These are phyloP conservation scores for Macrocentrus cingulum DNA, from an alignment of 1,140 invertebrate genomes.

Conservation along the genomic window DNA sequence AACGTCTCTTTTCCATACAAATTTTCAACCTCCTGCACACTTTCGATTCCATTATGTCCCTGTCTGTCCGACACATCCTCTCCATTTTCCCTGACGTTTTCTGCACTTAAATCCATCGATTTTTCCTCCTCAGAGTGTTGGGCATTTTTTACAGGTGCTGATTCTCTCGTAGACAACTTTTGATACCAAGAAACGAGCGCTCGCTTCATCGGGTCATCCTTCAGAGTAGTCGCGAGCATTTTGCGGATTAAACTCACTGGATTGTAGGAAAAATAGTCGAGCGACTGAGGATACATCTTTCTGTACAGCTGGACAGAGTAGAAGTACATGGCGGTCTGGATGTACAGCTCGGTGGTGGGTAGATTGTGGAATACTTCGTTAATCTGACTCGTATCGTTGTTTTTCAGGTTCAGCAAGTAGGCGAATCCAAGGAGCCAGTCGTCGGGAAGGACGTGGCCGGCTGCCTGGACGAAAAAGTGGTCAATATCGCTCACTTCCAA, in stretches of 20 bases:
- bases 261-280: constrained; percentile 39
- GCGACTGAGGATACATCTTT: constrained; percentile 29
- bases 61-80: too few species aligned
- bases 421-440: constrained; percentile 51
- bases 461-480: constrained; percentile 51
- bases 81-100: too few species aligned
- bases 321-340: constrained; percentile 48
- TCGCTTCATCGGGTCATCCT: constrained; percentile 28
- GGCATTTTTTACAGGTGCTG: background rate
- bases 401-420: constrained; percentile 48
- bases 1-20: constrained; percentile 16
- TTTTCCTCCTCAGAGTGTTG: background rate
- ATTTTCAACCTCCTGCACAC: background rate
- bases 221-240: constrained; percentile 33
- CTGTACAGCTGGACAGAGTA: constrained; percentile 46
- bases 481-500: constrained; percentile 47
- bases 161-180: constrained; percentile 24
- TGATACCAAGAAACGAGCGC: constrained; percentile 32
- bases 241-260: constrained; percentile 43
- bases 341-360: constrained; percentile 39
- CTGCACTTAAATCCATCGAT: too few species aligned
- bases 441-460: constrained; percentile 45
- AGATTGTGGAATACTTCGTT: constrained; percentile 43
- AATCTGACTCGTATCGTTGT: constrained; percentile 30
- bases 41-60: background rate